Base-by-base conservation (phyloP, 2,888 invertebrate genomes). In the Aplocera efformata region DNA sequence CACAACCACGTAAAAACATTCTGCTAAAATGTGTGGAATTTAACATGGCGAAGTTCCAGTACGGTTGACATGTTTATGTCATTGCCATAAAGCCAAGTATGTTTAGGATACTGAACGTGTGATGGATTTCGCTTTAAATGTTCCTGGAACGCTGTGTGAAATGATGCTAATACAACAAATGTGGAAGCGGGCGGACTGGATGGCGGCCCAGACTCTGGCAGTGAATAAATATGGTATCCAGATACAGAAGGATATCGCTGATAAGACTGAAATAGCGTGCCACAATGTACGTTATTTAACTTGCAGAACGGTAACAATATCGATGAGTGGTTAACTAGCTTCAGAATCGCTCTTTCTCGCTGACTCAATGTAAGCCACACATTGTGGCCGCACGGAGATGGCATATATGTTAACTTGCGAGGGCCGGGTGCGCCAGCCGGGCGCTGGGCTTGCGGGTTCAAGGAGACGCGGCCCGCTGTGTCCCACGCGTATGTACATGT, bases 151-250 rank as follows among this genome's bases (percentile, higher is more conserved):
- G 43, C 35, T 46, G 51, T 54, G 57, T 50, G 60, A 58, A 62
- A 46, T 48, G 41, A 52, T 50, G 50, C 49, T 57, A 53, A 53
- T 59, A 57, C 53, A 63, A 64, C 50, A 64, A 62, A 60, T 48
- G 56, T 23, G 33, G 24, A 5, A 27, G 36, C 32, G 41, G 28
- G 40, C 23, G 26, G 10, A 30, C 11, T 11, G 10, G 25, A 11
- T 24, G 25, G 31, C 28, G 32, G 32, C 26, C 27, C 31, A 26
- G 36, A 41, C n/a, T n/a, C n/a, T n/a, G n/a, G n/a, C n/a, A n/a
- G n/a, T n/a, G n/a, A n/a, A n/a, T n/a, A n/a, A n/a, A n/a, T n/a
- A n/a, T n/a, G n/a, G n/a, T n/a, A n/a, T n/a, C n/a, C n/a, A n/a
- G n/a, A n/a, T n/a, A n/a, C n/a, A n/a, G n/a, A n/a, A n/a, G n/a